Evolutionary conservation across 1,140 invertebrate genomes (phyloP), one percentile per base, ranked within the genome.

Genomic region (Drosophila teissieri): DNA sequence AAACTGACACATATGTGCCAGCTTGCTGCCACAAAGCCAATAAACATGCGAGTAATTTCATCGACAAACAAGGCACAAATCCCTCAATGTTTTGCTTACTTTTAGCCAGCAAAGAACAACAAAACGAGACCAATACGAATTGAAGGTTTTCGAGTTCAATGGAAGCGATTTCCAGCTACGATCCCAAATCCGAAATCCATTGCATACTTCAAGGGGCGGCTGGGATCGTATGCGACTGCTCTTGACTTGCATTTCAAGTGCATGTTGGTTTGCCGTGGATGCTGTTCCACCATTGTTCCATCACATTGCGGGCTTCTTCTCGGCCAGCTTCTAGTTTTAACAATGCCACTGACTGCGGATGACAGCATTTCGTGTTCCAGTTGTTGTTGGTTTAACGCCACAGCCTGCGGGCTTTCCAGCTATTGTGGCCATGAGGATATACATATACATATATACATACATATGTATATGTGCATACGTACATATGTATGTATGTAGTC

Each of bases 171-270:
- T 10, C 31, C 31, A 31, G 31, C 31, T 31, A 57, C 14, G 62
- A 40, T 64, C 31, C 15, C 55, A 37, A 39, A 5, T 24, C 12
- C 15, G n/a, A 46, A 62, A 57, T 56, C 40, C 57, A 31, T 49
- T 60, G 65, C 55, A 58, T 51, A 73, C 65, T 73, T 73, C 52
- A 34, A 55, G 40, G 46, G 70, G 37, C 5, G 10, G 11, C 27
- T 34, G 48, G 37, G 10, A 15, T 57, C 24, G 36, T 4, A 15
- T 52, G 37, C 12, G 15, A 57, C 75, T 88, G 75, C 83, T 86
- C 83, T 88, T 86, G 83, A 82, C 83, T 86, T 72, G 79, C 62
- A 88, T 88, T 86, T 86, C 83, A 86, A 86, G 83, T 88, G 79
- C 83, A 86, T 73, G 78, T 48, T 45, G 62, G 73, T 11, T 49